These are phyloP conservation scores for Myrmophylax atrothorax DNA, from an alignment of 2,113 vertebrate species.

Conservation along the genomic window DNA sequence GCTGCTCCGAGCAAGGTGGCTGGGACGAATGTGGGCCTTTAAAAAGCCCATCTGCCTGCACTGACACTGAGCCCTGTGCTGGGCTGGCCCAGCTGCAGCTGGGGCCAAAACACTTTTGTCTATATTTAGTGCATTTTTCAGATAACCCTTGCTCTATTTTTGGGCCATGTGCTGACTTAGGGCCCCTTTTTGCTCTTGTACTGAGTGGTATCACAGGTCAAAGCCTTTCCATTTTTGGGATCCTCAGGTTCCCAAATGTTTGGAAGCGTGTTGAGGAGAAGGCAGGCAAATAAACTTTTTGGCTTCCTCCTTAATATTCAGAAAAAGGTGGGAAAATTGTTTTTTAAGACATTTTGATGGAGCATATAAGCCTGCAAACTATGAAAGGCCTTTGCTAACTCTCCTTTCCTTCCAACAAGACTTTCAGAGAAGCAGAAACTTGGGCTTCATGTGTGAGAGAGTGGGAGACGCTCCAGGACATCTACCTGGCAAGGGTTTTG, in stretches of 20 bases:
- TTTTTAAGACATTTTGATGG: neutral
- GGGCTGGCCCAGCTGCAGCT: neutral
- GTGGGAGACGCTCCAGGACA: neutral
- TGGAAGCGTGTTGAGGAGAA: neutral
- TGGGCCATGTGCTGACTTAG: neutral
- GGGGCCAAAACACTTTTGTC: neutral
- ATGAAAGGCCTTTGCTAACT: neutral
- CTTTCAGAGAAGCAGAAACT: neutral
- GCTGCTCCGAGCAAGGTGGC: neutral
- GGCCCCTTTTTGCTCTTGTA: neutral
- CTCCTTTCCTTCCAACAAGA: neutral
- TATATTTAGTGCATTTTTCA: constrained; percentile 71
- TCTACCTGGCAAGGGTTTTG: neutral
- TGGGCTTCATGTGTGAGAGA: neutral
- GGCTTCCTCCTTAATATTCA: neutral
- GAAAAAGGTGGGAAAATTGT: neutral
- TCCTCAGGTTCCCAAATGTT: neutral
- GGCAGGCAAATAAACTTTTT: neutral
- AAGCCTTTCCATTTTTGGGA: neutral
- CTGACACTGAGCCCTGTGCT: neutral
- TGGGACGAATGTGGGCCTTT: rapidly evolving
- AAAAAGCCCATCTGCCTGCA: neutral
- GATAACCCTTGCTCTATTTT: constrained; percentile 34
- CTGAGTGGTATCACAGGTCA: neutral
- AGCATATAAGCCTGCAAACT: neutral